Conservation (phyloP, 2,113 vertebrate species). For the Campylorhamphus procurvoides region DNA sequence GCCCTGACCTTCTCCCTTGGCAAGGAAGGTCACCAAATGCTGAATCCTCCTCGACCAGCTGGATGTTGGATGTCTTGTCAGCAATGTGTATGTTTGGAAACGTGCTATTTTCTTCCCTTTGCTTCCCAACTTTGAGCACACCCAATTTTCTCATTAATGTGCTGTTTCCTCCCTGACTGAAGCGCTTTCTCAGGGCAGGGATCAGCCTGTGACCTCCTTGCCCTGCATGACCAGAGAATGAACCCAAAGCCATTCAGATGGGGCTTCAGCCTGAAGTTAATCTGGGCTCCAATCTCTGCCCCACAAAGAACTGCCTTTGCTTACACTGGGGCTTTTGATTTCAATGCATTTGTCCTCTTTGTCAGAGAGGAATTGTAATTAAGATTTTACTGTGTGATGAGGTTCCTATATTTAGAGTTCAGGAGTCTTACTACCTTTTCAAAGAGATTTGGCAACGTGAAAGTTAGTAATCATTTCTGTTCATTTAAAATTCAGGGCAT, state of each 20-base stretch:
- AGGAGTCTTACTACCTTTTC: background rate
- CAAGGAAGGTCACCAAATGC: background rate
- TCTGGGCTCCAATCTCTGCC: background rate
- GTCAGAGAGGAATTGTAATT: background rate
- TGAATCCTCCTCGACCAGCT: background rate
- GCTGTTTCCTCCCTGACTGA: background rate
- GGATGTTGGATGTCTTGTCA: background rate
- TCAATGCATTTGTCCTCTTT: background rate
- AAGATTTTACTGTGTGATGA: background rate
- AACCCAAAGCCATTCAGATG: slow-evolving; percentile 32
- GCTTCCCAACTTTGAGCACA: background rate
- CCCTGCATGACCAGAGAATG: slow-evolving; percentile 16
- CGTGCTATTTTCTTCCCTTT: background rate
- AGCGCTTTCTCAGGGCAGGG: background rate
- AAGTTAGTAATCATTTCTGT: background rate
- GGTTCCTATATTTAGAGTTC: background rate
- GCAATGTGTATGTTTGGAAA: background rate
- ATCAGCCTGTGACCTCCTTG: slow-evolving; percentile 9
- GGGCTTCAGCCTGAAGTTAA: background rate
- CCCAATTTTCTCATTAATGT: background rate
- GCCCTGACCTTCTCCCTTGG: background rate
- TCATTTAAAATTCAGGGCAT: slow-evolving; percentile 5
- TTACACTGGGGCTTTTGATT: background rate
- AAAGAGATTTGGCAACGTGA: background rate
- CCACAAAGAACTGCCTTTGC: background rate